Conservation (phyloP, 1,140 invertebrate genomes). For the Cardiocondyla obscurior region DNA sequence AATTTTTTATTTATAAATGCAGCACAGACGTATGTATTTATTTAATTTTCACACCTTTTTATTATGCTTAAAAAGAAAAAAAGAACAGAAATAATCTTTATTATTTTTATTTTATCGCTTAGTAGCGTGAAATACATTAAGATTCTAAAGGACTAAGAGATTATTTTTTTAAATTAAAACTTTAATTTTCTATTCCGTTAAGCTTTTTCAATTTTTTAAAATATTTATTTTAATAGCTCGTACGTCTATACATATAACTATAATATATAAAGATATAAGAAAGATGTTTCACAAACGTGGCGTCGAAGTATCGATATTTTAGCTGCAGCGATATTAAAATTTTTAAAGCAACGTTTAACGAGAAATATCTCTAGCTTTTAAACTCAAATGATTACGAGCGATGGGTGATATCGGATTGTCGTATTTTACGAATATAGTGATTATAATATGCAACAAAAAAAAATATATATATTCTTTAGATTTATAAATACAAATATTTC, state of each 20-base stretch:
- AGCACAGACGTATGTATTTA: background rate
- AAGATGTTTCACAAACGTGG: background rate
- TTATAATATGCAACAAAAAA: background rate
- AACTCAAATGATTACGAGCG: background rate
- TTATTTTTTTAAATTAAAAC: slow-evolving; percentile 35
- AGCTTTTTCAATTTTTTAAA: slow-evolving; percentile 32
- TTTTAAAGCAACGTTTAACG: background rate
- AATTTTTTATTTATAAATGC: slow-evolving; percentile 8
- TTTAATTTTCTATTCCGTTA: slow-evolving; percentile 23
- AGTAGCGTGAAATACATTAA: background rate
- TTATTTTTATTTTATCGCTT: slow-evolving; percentile 32
- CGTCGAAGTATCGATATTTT: background rate
- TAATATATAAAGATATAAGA: background rate
- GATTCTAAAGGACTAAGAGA: background rate
- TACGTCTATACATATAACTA: background rate
- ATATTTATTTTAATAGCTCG: slow-evolving; percentile 20
- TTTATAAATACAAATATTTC: background rate
- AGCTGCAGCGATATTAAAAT: background rate
- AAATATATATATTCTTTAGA: background rate
- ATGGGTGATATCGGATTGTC: background rate
- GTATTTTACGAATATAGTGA: slow-evolving; percentile 1
- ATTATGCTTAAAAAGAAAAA: background rate
- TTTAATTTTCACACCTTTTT: background rate
- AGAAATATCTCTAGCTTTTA: slow-evolving; percentile 8
- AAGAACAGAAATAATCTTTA: background rate